Percentiles rank a stretch among this genome's conserved stretches.
Conservation (phyloP, 2,888 invertebrate genomes). For the Lepidochrysops patricia region DNA sequence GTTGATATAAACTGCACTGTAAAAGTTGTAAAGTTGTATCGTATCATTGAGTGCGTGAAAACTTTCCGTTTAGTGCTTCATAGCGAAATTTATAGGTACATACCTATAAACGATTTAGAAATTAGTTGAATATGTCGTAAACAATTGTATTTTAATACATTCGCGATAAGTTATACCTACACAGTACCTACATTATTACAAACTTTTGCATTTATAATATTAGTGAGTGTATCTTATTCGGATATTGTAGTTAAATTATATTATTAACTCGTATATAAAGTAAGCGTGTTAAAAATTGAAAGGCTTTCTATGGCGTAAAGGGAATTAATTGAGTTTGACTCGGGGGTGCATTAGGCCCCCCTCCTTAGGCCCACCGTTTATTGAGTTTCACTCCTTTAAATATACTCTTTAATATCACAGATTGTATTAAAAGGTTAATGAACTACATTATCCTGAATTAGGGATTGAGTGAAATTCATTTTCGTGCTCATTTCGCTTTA, state of each 20-base stretch:
- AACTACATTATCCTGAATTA: not conserved
- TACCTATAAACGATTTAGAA: not conserved
- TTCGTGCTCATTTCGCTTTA: not conserved
- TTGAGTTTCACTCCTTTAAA: constrained; percentile 53
- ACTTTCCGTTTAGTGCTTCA: not conserved
- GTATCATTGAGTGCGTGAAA: not conserved
- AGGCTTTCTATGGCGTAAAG: constrained; percentile 58
- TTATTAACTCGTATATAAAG: constrained; percentile 22
- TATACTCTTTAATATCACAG: constrained; percentile 16
- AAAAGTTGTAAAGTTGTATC: not conserved
- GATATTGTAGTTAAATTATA: too few species aligned
- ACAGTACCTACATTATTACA: too few species aligned
- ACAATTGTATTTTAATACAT: too few species aligned
- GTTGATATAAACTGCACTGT: not conserved
- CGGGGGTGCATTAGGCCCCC: constrained; percentile 61
- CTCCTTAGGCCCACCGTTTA: constrained; percentile 47
- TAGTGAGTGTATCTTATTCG: too few species aligned
- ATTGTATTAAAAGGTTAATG: constrained; percentile 9
- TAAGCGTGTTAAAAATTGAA: constrained; percentile 62
- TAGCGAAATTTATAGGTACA: not conserved
- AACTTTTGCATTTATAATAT: too few species aligned
- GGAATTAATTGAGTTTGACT: constrained; percentile 70
- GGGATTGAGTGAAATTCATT: not conserved
- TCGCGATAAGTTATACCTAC: too few species aligned
- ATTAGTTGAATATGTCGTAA: not conserved